Percentiles rank a stretch among this genome's conserved stretches.
phyloP scores from a whole-genome alignment of 2,113 vertebrate genomes.

The Corydoras maculifer region DNA sequence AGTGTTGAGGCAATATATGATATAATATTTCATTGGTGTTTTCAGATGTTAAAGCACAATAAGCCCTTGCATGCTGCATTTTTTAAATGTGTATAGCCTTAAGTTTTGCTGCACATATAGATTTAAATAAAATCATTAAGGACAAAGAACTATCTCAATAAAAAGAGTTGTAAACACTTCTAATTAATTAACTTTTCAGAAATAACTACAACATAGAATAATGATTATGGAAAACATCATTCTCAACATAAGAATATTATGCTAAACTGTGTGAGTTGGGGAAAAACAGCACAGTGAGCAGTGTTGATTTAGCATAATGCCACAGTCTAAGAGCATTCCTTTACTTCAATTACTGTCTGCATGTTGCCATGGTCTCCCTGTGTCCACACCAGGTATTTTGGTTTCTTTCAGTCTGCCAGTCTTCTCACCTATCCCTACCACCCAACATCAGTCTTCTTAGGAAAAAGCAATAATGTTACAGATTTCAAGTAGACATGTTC shows the following conservation, averaged over 20 bases:
- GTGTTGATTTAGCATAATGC: background rate
- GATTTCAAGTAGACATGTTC: too few species aligned
- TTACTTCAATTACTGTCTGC: background rate
- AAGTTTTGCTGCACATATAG: slow-evolving; percentile 35
- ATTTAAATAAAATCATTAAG: slow-evolving; percentile 15
- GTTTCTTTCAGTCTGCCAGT: too few species aligned
- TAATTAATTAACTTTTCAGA: slow-evolving; percentile 11
- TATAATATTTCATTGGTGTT: slow-evolving; percentile 27
- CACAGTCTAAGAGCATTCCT: background rate
- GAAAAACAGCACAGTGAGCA: background rate
- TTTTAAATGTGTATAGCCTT: slow-evolving; percentile 22
- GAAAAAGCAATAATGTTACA: too few species aligned
- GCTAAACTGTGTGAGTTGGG: background rate
- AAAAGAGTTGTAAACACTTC: slow-evolving; percentile 6
- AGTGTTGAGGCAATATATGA: slow-evolving; percentile 24
- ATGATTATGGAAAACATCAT: background rate
- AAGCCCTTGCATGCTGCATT: background rate
- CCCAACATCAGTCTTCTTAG: too few species aligned
- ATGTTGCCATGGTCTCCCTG: background rate
- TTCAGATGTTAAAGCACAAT: slow-evolving; percentile 24
- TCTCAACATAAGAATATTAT: too few species aligned
- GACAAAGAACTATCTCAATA: slow-evolving; percentile 19
- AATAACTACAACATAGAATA: slow-evolving; percentile 16
- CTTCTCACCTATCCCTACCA: too few species aligned
- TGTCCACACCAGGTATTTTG: too few species aligned